phyloP scores from a whole-genome alignment of 2,113 vertebrate genomes.

The Ursus arctos region DNA sequence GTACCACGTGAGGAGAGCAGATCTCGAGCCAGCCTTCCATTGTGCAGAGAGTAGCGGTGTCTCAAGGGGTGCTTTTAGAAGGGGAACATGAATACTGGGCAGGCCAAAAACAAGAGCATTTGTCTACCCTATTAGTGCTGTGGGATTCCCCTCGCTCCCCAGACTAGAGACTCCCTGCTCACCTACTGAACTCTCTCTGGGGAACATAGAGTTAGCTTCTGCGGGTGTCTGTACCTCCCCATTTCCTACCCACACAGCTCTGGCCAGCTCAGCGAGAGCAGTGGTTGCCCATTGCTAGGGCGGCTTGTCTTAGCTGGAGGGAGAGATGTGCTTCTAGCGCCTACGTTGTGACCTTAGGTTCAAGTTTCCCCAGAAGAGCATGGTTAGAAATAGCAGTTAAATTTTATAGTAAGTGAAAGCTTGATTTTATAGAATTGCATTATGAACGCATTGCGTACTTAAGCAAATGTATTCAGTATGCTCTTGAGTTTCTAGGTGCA shows the following conservation, averaged over 20 bases:
- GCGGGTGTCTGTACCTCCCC: rapidly evolving
- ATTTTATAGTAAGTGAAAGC: constrained; percentile 4
- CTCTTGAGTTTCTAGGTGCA: neutral
- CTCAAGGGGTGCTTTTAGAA: neutral
- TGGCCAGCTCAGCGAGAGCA: neutral
- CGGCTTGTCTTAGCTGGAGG: neutral
- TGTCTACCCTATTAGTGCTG: neutral
- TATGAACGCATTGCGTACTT: neutral
- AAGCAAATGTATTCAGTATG: neutral
- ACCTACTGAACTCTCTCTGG: neutral
- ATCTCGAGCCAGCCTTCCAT: neutral
- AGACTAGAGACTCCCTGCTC: neutral
- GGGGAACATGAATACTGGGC: neutral
- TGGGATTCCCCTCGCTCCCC: neutral
- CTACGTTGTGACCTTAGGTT: neutral
- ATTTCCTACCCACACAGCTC: neutral
- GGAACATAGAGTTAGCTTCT: neutral
- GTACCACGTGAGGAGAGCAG: neutral
- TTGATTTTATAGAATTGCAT: constrained; percentile 14
- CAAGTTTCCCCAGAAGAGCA: neutral
- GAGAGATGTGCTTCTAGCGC: neutral
- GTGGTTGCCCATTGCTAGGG: neutral
- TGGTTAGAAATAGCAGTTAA: neutral
- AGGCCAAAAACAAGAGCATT: neutral
- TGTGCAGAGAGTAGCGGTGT: neutral